phyloP scores from a whole-genome alignment of 2,113 vertebrate genomes.

The Daboia siamensis region DNA sequence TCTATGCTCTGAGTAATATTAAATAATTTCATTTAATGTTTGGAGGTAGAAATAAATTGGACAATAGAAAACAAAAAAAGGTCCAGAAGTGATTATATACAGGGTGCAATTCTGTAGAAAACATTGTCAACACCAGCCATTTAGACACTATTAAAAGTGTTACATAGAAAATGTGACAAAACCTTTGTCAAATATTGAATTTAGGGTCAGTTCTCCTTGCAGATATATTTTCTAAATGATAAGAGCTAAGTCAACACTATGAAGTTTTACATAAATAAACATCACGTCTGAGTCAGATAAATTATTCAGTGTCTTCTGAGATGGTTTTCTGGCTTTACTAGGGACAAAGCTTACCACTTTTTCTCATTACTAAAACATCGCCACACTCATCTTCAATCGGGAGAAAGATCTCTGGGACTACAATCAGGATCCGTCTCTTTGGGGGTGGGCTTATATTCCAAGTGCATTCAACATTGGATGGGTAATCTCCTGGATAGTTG shows the following conservation, averaged over 20 bases:
- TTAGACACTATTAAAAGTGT: not conserved
- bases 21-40: not conserved
- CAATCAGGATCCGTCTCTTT: constrained; percentile 77
- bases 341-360: constrained; percentile 69
- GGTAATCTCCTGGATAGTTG: constrained; percentile 82
- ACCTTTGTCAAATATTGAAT: not conserved
- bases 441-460: constrained; percentile 80
- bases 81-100: not conserved
- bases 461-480: constrained; percentile 76
- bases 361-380: constrained; percentile 79
- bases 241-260: not conserved
- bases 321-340: not conserved
- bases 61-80: not conserved
- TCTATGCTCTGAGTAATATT: not conserved
- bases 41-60: not conserved
- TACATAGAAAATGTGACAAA: not conserved
- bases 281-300: not conserved
- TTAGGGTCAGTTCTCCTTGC: not conserved
- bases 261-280: not conserved
- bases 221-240: too few species aligned
- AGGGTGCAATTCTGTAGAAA: not conserved
- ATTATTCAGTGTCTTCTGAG: not conserved
- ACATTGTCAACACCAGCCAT: not conserved
- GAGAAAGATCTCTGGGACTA: constrained; percentile 81
- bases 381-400: constrained; percentile 81